A percentile compares a stretch with the other conserved stretches of the same genome.
phyloP scores from a whole-genome alignment of 1,140 invertebrate genomes.

The Sycobia sp. region DNA sequence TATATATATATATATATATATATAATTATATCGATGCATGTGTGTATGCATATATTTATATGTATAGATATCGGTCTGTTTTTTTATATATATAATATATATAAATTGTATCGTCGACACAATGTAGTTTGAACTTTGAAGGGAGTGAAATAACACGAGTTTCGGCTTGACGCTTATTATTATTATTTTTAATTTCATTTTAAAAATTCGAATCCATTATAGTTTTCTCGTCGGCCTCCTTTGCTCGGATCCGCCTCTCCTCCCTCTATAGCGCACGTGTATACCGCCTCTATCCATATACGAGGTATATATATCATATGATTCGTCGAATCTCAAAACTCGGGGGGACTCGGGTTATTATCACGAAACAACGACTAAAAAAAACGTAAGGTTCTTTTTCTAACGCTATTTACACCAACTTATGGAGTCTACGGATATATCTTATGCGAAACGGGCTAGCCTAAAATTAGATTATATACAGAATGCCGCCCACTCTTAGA shows the following conservation, averaged over 20 bases:
- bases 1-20: no score
- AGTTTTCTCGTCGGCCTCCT: conserved; percentile 30
- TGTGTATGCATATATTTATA: conserved; percentile 11
- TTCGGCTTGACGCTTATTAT: conserved; percentile 20
- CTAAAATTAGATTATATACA: conserved; percentile 62
- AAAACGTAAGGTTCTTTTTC: no score
- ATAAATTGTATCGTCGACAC: conserved; percentile 30
- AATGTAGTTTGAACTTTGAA: conserved; percentile 36
- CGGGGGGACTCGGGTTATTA: conserved; percentile 25
- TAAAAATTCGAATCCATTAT: conserved; percentile 17
- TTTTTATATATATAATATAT: conserved; percentile 26
- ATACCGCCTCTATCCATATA: no score
- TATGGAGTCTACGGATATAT: conserved; percentile 47
- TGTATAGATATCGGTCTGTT: conserved; percentile 27
- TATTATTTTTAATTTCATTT: no score
- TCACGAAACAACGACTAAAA: conserved; percentile 39
- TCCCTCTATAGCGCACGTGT: no score
- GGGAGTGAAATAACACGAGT: conserved; percentile 35
- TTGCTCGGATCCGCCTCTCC: neutral
- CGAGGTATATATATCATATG: conserved; percentile 4
- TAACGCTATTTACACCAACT: conserved; percentile 59
- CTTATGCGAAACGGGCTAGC: conserved; percentile 44
- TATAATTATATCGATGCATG: conserved; percentile 17
- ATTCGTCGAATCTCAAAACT: conserved; percentile 19
- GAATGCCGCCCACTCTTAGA: conserved; percentile 46